Conservation (phyloP, 2,888 invertebrate species). For the Clostera curtula region DNA sequence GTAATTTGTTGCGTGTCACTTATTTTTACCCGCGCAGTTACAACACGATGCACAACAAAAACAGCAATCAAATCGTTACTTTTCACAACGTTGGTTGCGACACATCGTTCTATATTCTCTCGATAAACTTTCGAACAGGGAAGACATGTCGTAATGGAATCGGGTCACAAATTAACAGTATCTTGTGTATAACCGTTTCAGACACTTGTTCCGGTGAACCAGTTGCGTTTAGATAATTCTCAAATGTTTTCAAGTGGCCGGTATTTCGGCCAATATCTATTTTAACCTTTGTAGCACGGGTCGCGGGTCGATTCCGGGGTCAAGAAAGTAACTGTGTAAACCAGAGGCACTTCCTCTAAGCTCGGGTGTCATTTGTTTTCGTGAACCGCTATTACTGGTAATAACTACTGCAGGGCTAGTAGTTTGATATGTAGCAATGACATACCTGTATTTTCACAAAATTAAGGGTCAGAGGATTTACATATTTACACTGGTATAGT, state of each 20-base stretch:
- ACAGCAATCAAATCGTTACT: slow-evolving; percentile 17
- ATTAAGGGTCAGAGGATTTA: too few species aligned
- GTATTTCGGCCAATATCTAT: too few species aligned
- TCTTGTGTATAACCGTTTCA: slow-evolving; percentile 15
- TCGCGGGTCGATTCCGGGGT: too few species aligned
- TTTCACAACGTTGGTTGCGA: slow-evolving; percentile 26
- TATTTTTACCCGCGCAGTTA: background rate
- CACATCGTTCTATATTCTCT: slow-evolving; percentile 36
- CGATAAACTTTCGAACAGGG: slow-evolving; percentile 26
- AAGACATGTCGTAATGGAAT: slow-evolving; percentile 31
- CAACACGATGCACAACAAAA: slow-evolving; percentile 11
- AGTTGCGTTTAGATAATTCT: slow-evolving; percentile 16
- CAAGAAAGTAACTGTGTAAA: too few species aligned
- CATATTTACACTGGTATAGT: too few species aligned
- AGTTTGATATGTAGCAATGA: too few species aligned
- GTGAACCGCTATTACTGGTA: too few species aligned
- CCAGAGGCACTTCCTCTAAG: too few species aligned
- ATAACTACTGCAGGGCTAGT: too few species aligned
- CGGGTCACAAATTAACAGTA: slow-evolving; percentile 39
- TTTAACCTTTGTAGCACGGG: too few species aligned
- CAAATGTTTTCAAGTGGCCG: slow-evolving; percentile 7
- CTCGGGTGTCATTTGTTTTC: too few species aligned
- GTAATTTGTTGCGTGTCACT: background rate
- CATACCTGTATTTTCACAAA: too few species aligned
- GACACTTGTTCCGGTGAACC: slow-evolving; percentile 27